A percentile compares a stretch with the other conserved stretches of the same genome.
Evolutionary conservation across 2,113 vertebrate species (phyloP).

Genomic region (Trogon surrucura): DNA sequence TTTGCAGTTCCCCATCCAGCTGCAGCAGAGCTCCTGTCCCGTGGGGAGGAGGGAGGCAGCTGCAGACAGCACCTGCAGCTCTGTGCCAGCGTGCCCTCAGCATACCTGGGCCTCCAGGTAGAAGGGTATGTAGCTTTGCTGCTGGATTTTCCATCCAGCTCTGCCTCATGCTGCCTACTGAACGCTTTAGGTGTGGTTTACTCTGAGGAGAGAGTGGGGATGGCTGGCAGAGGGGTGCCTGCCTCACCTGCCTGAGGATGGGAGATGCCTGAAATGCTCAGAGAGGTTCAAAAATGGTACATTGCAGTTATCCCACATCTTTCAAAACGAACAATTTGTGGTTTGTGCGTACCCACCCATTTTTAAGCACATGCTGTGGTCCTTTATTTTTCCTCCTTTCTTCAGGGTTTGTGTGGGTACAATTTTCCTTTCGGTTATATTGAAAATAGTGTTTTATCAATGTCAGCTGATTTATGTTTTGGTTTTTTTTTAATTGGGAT

Average conservation of each 20-base stretch:
- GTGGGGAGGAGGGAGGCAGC: not conserved
- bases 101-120: not conserved
- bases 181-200: not conserved
- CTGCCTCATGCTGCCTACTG: not conserved
- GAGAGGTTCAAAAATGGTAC: not conserved
- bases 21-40: rapidly evolving
- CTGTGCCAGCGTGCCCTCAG: not conserved
- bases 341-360: not conserved
- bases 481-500: constrained; percentile 26
- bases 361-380: not conserved
- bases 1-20: not conserved
- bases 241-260: rapidly evolving
- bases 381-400: not conserved
- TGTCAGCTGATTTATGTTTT: not conserved
- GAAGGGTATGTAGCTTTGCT: rapidly evolving
- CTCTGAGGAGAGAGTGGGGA: not conserved
- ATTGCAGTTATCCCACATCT: not conserved
- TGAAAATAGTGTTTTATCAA: not conserved
- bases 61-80: not conserved
- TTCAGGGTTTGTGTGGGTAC: not conserved
- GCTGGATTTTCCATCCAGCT: not conserved
- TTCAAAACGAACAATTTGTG: not conserved
- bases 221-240: not conserved
- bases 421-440: constrained; percentile 5
- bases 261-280: not conserved